A percentile compares a stretch with the other conserved stretches of the same genome.
These are phyloP conservation scores for Pseudomyrmex gracilis DNA, from an alignment of 1,140 invertebrate genomes.

Conservation along the genomic window DNA sequence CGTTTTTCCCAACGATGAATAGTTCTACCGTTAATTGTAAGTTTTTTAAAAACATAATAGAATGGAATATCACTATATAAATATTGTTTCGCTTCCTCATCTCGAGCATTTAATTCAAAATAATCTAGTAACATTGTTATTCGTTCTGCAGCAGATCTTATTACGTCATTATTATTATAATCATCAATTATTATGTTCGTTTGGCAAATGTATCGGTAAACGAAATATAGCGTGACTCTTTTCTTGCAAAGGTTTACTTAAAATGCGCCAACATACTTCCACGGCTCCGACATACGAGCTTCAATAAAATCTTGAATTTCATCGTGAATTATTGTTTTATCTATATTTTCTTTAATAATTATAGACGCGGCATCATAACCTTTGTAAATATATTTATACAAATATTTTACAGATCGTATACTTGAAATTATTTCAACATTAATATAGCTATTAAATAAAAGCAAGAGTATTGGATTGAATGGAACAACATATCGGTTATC, in stretches of 20 bases:
- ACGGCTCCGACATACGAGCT: too few relatives aligned
- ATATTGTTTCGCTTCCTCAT: too few relatives aligned
- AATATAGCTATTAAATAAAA: conserved; percentile 32
- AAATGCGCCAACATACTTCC: too few relatives aligned
- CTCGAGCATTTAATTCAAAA: too few relatives aligned
- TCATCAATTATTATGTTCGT: background rate
- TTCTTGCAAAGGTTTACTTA: background rate
- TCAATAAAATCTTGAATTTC: too few relatives aligned
- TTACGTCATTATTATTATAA: background rate
- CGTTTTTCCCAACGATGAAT: conserved; percentile 2
- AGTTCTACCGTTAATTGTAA: background rate
- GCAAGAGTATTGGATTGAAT: too few relatives aligned
- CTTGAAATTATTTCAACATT: conserved; percentile 25
- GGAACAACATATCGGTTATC: too few relatives aligned
- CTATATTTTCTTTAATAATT: too few relatives aligned
- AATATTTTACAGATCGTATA: conserved; percentile 1
- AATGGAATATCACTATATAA: conserved; percentile 2
- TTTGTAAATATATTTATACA: too few relatives aligned
- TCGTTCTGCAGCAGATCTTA: background rate
- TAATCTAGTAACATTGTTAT: conserved; percentile 9
- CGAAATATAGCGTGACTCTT: background rate
- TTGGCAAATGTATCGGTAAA: background rate
- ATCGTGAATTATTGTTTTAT: too few relatives aligned
- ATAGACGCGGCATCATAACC: background rate
- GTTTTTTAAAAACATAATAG: background rate